Evolutionary conservation across 2,888 invertebrate genomes (phyloP).

Genomic region (Stenurella melanura): DNA sequence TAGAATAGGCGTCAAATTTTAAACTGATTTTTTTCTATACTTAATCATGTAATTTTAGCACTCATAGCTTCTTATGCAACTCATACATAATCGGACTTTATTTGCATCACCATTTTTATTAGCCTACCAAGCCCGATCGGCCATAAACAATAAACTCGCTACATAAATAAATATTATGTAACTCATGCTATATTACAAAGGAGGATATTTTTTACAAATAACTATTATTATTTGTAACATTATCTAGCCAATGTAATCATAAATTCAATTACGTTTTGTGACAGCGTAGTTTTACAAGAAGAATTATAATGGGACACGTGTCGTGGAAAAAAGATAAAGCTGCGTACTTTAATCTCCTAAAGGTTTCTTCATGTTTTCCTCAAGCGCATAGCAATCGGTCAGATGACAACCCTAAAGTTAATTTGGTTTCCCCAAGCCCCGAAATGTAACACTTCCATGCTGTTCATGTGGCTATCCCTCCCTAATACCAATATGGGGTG

Average conservation of each 20-base stretch:
- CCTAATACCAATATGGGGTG: conserved; percentile 51
- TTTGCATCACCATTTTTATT: too few relatives aligned
- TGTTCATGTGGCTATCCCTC: conserved; percentile 40
- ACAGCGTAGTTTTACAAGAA: neutral
- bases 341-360: conserved; percentile 15
- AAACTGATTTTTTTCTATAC: too few relatives aligned
- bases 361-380: conserved; percentile 22
- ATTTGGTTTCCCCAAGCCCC: conserved; percentile 26
- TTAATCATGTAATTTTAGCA: too few relatives aligned
- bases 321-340: neutral
- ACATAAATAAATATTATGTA: too few relatives aligned
- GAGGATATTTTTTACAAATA: too few relatives aligned
- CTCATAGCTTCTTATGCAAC: too few relatives aligned
- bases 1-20: too few relatives aligned
- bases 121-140: too few relatives aligned
- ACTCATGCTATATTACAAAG: too few relatives aligned
- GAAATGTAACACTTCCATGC: conserved; percentile 40
- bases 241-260: neutral
- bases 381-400: conserved; percentile 21
- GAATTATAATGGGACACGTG: neutral
- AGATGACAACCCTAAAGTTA: conserved; percentile 42
- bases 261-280: neutral
- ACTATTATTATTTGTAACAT: neutral
- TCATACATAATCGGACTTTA: too few relatives aligned
- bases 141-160: too few relatives aligned